Evolutionary conservation across 2,113 vertebrate species (phyloP), one percentile per base, ranked within the genome.

Genomic region (Panthera leo): DNA sequence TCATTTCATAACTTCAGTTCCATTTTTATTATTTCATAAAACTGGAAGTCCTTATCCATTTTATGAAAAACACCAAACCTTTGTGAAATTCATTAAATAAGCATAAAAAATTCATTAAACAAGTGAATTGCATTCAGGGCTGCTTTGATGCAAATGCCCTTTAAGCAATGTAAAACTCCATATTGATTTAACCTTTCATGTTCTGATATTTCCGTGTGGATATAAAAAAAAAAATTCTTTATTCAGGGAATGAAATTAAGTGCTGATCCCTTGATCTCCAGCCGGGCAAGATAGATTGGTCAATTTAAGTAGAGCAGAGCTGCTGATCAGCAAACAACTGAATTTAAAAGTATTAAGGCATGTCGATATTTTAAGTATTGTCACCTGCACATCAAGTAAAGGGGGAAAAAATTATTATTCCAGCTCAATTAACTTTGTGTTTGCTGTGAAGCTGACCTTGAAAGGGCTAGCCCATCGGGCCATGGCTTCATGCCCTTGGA

Each of bases 11-110:
- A 99, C 99, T 99, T 99, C 99, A 98, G 98, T 99, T 99, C 99
- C 99, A 99, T 99, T 99, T 99, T 99, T 99, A 99, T 99, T 99
- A 99, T 99, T 99, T 99, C 99, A 99, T 99, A 99, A 99, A 99
- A 99, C 98, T 99, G 98, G 98, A 99, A 99, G 99, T 98, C 99
- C 99, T 99, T 99, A 99, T 99, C 99, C 99, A 99, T 99, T 99
- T 99, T 99, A 99, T 99, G 99, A 99, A 99, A 99, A 99, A 99
- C 99, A 99, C 99, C 99, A 99, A 99, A 99, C 99, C 99, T 99
- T 99, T 99, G 99, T 99, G 99, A 99, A 99, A 99, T 99, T 99
- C 99, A 99, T 99, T 99, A 99, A 99, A 99, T 99, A 99, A 99
- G 99, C 99, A 99, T 99, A 99, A 99, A 99, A 99, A 99, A 99